Evolutionary conservation across 2,113 vertebrate genomes (phyloP).

Genomic region (Lepus timidus): DNA sequence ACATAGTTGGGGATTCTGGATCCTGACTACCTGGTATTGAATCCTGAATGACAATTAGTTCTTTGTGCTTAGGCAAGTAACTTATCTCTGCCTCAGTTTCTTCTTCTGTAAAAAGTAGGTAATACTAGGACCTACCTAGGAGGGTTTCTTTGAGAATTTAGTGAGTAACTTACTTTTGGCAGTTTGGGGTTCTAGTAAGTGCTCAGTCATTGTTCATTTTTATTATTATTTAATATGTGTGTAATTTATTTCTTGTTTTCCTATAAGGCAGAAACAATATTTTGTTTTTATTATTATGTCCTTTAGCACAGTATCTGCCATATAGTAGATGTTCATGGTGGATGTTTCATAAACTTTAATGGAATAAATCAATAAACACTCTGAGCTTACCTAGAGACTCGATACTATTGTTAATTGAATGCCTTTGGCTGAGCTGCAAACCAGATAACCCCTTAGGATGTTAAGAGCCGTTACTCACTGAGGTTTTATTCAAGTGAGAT

Average conservation of each 20-base stretch:
- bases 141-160: background rate
- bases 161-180: background rate
- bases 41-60: background rate
- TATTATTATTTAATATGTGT: background rate
- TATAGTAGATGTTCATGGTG: background rate
- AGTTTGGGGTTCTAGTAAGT: constrained; percentile 5
- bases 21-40: background rate
- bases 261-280: background rate
- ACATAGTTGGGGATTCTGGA: background rate
- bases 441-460: background rate
- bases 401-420: constrained; percentile 51
- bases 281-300: background rate
- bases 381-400: constrained; percentile 8
- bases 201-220: background rate
- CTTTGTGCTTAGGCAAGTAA: background rate
- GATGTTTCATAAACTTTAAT: constrained; percentile 8
- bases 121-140: background rate
- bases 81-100: background rate
- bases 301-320: background rate
- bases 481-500: constrained; percentile 28
- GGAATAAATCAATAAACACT: constrained; percentile 44
- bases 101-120: background rate
- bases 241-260: background rate
- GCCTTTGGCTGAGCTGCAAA: background rate
- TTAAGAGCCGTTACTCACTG: constrained; percentile 35